These are phyloP conservation scores for Anodontia alba DNA, from an alignment of 2,888 invertebrate genomes.

Conservation along the genomic window DNA sequence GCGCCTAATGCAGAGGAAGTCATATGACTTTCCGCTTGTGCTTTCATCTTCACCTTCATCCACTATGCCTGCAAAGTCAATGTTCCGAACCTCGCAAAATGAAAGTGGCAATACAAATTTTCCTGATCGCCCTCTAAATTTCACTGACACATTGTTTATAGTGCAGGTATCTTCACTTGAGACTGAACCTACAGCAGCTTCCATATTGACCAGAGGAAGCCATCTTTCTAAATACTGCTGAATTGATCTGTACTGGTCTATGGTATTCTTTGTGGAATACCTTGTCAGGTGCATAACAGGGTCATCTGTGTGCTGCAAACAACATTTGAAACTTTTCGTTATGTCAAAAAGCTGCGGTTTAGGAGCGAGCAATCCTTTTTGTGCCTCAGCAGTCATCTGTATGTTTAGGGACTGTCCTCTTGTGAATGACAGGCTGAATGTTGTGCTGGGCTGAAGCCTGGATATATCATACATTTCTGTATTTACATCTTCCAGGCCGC, in stretches of 20 bases:
- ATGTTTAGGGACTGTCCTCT: conserved; percentile 57
- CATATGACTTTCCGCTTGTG: not conserved
- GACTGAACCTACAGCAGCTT: conserved; percentile 64
- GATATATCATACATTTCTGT: conserved; percentile 38
- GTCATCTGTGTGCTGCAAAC: conserved; percentile 64
- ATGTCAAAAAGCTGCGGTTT: conserved; percentile 61
- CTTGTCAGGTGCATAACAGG: conserved; percentile 59
- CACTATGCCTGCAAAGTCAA: conserved; percentile 58
- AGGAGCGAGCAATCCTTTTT: conserved; percentile 59
- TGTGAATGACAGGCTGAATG: conserved; percentile 59
- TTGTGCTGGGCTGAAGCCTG: conserved; percentile 48
- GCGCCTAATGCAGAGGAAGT: not conserved
- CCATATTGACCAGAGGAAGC: conserved; percentile 71
- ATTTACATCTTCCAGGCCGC: conserved; percentile 44
- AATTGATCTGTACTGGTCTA: conserved; percentile 31
- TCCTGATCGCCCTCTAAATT: conserved; percentile 51
- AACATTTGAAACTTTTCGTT: conserved; percentile 61
- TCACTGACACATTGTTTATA: conserved; percentile 61
- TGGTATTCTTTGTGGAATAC: conserved; percentile 60
- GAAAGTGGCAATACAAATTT: conserved; percentile 51
- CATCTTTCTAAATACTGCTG: conserved; percentile 59
- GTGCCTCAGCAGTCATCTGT: conserved; percentile 58
- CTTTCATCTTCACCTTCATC: conserved; percentile 44
- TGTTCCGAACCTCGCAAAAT: conserved; percentile 64
- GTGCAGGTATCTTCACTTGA: conserved; percentile 55